Percentiles rank a stretch among this genome's conserved stretches.
phyloP scores from a whole-genome alignment of 92 coral and sea anemone species.

The Actinernus sp. region DNA sequence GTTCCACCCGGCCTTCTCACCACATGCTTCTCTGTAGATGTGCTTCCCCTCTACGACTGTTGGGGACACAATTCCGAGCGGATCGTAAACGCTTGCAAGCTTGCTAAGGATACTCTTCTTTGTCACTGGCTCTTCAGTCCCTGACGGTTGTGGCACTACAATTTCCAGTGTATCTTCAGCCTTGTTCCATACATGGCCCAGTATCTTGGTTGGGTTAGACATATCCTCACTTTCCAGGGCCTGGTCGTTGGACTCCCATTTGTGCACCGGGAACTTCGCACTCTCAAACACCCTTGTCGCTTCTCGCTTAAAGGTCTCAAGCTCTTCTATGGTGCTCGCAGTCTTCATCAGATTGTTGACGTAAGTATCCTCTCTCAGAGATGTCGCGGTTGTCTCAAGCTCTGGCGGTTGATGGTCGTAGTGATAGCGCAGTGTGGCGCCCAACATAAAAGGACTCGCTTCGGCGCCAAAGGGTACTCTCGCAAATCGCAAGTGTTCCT shows the following conservation, averaged over 20 bases:
- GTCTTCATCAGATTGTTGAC: conserved; percentile 66
- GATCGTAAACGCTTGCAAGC: conserved; percentile 60
- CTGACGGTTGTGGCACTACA: conserved; percentile 5
- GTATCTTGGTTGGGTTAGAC: conserved; percentile 33
- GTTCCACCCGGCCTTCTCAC: conserved; percentile 58
- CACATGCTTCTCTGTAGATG: conserved; percentile 63
- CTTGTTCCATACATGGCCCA: conserved; percentile 57
- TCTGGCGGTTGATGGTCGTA: conserved; percentile 56
- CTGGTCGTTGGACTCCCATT: conserved; percentile 35
- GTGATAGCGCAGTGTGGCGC: conserved; percentile 60
- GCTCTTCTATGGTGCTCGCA: conserved; percentile 25
- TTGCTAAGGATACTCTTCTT: conserved; percentile 46
- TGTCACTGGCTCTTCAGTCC: conserved; percentile 28
- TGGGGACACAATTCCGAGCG: conserved; percentile 64
- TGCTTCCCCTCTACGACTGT: conserved; percentile 48
- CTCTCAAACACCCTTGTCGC: conserved; percentile 21
- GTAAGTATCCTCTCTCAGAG: conserved; percentile 50
- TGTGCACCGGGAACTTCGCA: conserved; percentile 50
- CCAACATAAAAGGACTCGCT: conserved; percentile 71
- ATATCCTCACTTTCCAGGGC: conserved; percentile 17
- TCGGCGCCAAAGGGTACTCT: conserved; percentile 66
- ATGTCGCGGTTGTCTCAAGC: conserved; percentile 29
- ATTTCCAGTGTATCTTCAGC: conserved; percentile 25
- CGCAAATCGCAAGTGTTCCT: conserved; percentile 54
- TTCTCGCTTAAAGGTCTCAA: conserved; percentile 47